These are phyloP conservation scores for Carassius auratus DNA, from an alignment of 2,113 vertebrate genomes.

Conservation along the genomic window DNA sequence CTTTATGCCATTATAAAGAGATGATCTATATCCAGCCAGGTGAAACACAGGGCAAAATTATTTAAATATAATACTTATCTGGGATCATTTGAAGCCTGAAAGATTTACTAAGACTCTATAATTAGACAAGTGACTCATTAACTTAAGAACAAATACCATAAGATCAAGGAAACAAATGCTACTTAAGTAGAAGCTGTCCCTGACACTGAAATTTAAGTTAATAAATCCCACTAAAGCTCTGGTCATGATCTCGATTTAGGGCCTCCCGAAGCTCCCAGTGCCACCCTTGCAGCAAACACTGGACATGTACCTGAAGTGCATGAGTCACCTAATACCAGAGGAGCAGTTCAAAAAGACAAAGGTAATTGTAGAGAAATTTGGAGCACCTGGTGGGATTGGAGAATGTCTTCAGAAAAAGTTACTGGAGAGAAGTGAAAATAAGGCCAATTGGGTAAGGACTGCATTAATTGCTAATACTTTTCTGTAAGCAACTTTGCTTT, in stretches of 20 bases:
- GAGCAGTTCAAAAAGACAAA: conserved; percentile 85
- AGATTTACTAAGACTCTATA: conserved; percentile 29
- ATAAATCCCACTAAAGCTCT: background rate
- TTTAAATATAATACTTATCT: background rate
- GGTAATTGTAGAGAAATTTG: conserved; percentile 80
- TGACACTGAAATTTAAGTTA: conserved; percentile 6
- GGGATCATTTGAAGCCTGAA: conserved; percentile 22
- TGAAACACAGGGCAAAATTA: background rate
- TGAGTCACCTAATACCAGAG: conserved; percentile 86
- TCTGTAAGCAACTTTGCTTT: background rate
- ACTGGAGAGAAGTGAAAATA: conserved; percentile 79
- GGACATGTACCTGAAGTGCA: conserved; percentile 82
- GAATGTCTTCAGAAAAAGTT: conserved; percentile 88
- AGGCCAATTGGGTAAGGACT: conserved; percentile 86
- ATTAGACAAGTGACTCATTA: background rate
- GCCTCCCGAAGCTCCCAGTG: conserved; percentile 87
- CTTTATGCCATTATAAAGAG: background rate
- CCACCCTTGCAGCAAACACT: conserved; percentile 87
- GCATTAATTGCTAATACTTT: background rate
- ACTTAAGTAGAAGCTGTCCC: background rate
- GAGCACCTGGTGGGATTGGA: conserved; percentile 82
- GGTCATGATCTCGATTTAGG: conserved; percentile 65
- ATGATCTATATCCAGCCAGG: background rate
- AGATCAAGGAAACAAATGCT: background rate
- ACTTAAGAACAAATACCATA: conserved; percentile 18